Evolutionary conservation across 2,797 vertebrate species (phyloP), one percentile per base, ranked within the genome.

Genomic region (Pagetopsis macropterus): DNA sequence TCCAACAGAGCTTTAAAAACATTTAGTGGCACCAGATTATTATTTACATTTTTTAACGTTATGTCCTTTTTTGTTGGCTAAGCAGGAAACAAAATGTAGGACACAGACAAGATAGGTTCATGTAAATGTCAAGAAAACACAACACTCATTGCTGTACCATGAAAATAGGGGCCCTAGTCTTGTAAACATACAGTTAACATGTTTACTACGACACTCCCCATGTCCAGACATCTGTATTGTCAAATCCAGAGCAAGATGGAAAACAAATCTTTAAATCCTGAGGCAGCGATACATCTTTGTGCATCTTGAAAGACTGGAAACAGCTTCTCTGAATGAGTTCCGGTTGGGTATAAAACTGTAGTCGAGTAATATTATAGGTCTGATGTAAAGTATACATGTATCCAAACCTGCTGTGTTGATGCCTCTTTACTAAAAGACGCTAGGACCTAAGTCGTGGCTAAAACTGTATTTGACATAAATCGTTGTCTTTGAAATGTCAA

Each of bases 401-500:
- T 50, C 45, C 63, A 60, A 48, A 17, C 1, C 0, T 41, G 11
- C 33, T 37, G 3, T 57, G 9, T 57, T 19, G 56, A 33, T 19
- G 27, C 11, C 15, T 50, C 50, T 69, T 31, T 48, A 41, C 5
- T 48, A 12, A 65, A 58, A 43, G 63, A 58, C 49, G 49, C 19
- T 19, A 17, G 44, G 5, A 52, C 46, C 48, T 33, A 54, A 61
- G 50, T 44, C 1, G n/a, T 19, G 54, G 44, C 61, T 76, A 52
- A 65, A 59, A 72, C 56, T 21, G 31, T 59, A 45, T 63, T 65
- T 71, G 72, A 52, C 66, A 84, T 75, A 65, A 85, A 78, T 84
- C 61, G 76, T 67, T 69, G 56, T 66, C 72, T 54, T 65, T 86
- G 60, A 72, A 71, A 77, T 85, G 76, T 78, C 46, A 40, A 15